These are phyloP conservation scores for Mobula birostris DNA, from an alignment of 2,113 vertebrate genomes.

Conservation along the genomic window DNA sequence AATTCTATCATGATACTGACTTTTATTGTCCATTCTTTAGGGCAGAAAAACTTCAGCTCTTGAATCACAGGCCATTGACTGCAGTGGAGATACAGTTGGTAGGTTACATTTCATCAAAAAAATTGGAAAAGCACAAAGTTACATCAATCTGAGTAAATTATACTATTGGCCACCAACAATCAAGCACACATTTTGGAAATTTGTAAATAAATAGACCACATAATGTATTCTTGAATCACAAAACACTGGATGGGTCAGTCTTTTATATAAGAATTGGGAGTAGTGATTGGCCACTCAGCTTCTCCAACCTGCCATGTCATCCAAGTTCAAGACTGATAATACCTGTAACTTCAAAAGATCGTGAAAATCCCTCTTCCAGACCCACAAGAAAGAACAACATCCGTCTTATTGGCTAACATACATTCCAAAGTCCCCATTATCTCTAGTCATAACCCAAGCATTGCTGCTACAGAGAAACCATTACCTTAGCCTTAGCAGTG, in stretches of 20 bases:
- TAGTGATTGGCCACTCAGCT: too few relatives aligned
- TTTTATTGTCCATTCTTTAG: conserved; percentile 52
- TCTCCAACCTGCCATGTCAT: too few relatives aligned
- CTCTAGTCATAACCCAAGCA: too few relatives aligned
- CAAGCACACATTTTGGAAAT: neutral
- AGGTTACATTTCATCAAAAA: conserved; percentile 48
- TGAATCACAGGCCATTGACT: conserved; percentile 88
- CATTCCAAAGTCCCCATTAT: too few relatives aligned
- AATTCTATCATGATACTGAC: neutral
- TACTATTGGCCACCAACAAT: too few relatives aligned
- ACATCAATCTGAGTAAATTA: neutral
- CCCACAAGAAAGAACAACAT: too few relatives aligned
- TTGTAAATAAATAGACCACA: neutral
- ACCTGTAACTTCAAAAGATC: too few relatives aligned
- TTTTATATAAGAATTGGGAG: neutral
- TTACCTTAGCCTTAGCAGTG: too few relatives aligned
- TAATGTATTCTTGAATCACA: neutral
- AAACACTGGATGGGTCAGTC: neutral
- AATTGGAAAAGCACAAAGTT: neutral
- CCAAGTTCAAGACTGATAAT: too few relatives aligned
- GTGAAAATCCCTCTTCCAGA: too few relatives aligned
- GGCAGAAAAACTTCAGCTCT: conserved; percentile 88
- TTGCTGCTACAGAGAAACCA: too few relatives aligned
- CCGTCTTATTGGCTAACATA: too few relatives aligned
- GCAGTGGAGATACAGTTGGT: conserved; percentile 97